phyloP scores from a whole-genome alignment of 2,797 vertebrate genomes.

The Epinephelus coioides region DNA sequence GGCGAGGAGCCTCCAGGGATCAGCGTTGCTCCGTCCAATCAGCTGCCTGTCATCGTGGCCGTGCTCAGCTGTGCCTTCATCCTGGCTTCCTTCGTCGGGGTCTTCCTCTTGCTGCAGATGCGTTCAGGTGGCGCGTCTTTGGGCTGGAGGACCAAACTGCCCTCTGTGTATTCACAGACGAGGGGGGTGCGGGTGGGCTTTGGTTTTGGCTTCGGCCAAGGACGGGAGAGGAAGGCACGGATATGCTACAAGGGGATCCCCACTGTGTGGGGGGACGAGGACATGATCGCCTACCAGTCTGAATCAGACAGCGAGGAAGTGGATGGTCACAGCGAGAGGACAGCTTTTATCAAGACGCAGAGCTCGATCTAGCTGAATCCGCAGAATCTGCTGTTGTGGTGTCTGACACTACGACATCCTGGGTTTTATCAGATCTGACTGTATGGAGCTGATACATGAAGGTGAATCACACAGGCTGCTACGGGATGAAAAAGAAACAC shows the following conservation, averaged over 20 bases:
- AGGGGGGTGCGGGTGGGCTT: conserved; percentile 77
- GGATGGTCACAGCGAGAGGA: conserved; percentile 91
- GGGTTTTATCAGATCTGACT: conserved; percentile 33
- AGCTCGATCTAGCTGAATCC: conserved; percentile 89
- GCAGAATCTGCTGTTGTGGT: conserved; percentile 21
- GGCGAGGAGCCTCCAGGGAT: conserved; percentile 48
- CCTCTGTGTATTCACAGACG: conserved; percentile 83
- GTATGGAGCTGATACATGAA: conserved; percentile 11
- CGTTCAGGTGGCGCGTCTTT: conserved; percentile 85
- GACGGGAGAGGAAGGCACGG: conserved; percentile 83
- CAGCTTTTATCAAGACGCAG: conserved; percentile 97
- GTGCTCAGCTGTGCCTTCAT: conserved; percentile 94
- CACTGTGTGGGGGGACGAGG: conserved; percentile 94
- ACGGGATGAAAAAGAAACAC: conserved; percentile 3
- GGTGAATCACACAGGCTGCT: conserved; percentile 22
- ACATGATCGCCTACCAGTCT: conserved; percentile 84
- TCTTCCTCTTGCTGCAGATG: conserved; percentile 93
- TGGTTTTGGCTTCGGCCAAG: conserved; percentile 82
- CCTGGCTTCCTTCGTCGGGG: conserved; percentile 87
- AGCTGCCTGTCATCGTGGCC: conserved; percentile 86
- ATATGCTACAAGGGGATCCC: conserved; percentile 96
- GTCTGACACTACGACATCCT: not conserved
- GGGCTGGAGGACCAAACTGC: conserved; percentile 91
- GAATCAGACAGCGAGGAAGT: conserved; percentile 94
- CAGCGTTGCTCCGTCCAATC: conserved; percentile 65